phyloP scores from a whole-genome alignment of 2,888 invertebrate species.

The Agrotis ipsilon region DNA sequence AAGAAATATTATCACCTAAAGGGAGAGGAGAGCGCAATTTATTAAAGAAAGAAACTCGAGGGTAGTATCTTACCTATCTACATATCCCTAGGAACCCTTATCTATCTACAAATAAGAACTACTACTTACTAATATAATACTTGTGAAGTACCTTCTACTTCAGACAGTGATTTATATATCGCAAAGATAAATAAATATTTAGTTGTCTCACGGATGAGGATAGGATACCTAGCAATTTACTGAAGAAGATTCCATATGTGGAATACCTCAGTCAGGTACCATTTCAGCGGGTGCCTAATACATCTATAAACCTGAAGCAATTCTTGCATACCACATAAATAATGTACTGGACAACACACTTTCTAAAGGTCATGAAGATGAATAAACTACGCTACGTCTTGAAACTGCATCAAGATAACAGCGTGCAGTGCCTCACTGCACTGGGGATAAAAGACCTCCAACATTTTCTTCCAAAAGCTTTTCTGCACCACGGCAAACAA shows the following conservation, averaged over 20 bases:
- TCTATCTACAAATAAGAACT: conserved; percentile 5
- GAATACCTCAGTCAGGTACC: no score
- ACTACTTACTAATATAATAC: conserved; percentile 10
- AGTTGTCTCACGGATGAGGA: conserved; percentile 27
- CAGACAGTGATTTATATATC: conserved; percentile 43
- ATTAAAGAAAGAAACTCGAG: conserved; percentile 54
- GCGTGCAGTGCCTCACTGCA: no score
- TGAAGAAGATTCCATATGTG: conserved; percentile 26
- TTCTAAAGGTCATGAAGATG: neutral
- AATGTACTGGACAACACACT: neutral
- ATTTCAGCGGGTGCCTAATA: no score
- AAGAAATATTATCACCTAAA: conserved; percentile 56
- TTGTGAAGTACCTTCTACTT: conserved; percentile 26
- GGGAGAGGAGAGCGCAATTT: conserved; percentile 46
- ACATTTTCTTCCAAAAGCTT: no score
- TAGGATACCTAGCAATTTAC: conserved; percentile 37
- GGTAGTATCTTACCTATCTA: conserved; percentile 15
- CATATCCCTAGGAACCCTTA: conserved; percentile 7
- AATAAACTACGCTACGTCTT: neutral
- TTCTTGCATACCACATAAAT: conserved; percentile 15
- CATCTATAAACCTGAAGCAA: neutral
- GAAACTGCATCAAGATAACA: neutral
- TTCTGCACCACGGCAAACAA: no score
- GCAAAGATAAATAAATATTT: conserved; percentile 37
- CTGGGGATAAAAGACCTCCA: no score